Base-by-base conservation (phyloP, 2,888 invertebrate genomes). In the Conops quadrifasciatus region DNA sequence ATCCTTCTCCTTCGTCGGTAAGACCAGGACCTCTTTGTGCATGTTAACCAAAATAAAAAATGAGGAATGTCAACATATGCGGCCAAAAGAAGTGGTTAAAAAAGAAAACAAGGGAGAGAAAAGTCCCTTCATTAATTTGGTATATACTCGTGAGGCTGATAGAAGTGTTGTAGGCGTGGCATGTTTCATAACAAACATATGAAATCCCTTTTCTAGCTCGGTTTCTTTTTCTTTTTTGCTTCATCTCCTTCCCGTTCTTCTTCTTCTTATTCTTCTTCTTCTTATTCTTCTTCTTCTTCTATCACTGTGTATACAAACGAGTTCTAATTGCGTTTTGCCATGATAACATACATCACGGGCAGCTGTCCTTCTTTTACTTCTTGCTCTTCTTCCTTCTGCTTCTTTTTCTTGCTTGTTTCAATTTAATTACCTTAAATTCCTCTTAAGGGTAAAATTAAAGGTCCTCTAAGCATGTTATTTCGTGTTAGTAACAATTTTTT, bases 281-380 rank as follows among this genome's bases (percentile, higher is more conserved):
- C 28, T 62, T 28, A 59, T 59, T 59, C 19, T 13, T 13, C 16
- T 24, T 13, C 24, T 53, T 53, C 9, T 24, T 53, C 30, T 62
- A 19, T 56, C 21, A 13, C n/a, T 53, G 26, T 62, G 21, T 19
- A 9, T 53, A 53, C 26, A 24, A 64, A 26, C 63, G 30, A 24
- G 4, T 60, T 67, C 67, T 67, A 67, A 67, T 67, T 67, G 67
- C 67, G 45, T 67, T 66, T 67, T 28, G 28, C 59, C 59, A 30
- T 24, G 47, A 45, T 67, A 45, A 19, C 49, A 16, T 26, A 49
- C 47, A 51, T 53, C 49, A 21, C 21, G 51, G 16, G n/a, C 21
- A 16, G 49, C 49, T 45, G 19, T 28, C 16, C 59, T 24, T 15
- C 28, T 28, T 28, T 30, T n/a, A 2, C 16, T 28, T 28, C 30